Evolutionary conservation across 2,113 vertebrate genomes (phyloP).

Genomic region (Natator depressus): DNA sequence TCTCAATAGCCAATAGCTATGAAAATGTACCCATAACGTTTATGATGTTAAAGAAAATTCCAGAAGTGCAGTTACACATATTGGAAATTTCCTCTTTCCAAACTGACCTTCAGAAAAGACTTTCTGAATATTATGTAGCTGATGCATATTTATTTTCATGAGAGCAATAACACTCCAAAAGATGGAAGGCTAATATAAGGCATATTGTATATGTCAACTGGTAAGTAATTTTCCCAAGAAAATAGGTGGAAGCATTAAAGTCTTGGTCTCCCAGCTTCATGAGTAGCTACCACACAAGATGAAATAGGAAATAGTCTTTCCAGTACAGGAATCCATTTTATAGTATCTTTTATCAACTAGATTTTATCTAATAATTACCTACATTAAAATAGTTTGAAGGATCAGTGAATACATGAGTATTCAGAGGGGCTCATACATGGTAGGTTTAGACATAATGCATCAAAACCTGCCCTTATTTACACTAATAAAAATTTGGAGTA

Average conservation of each 20-base stretch:
- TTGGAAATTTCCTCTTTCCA: background rate
- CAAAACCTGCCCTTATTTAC: background rate
- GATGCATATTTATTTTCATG: background rate
- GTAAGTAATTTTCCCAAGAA: background rate
- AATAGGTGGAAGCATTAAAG: background rate
- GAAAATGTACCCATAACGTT: background rate
- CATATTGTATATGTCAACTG: background rate
- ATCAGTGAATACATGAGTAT: background rate
- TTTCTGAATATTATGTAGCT: background rate
- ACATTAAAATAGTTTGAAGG: background rate
- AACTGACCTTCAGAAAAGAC: background rate
- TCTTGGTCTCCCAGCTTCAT: background rate
- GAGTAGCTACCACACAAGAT: background rate
- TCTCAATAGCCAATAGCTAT: accelerated
- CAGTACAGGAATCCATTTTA: background rate
- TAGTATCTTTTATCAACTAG: background rate
- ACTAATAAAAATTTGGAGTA: background rate
- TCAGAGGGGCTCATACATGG: accelerated
- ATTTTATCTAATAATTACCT: background rate
- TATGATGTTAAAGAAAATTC: background rate
- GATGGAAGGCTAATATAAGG: background rate
- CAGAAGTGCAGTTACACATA: background rate
- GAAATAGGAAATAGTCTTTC: background rate
- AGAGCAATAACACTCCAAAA: background rate
- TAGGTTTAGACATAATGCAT: background rate